Evolutionary conservation across 2,888 invertebrate genomes (phyloP), one percentile per base, ranked within the genome.

Genomic region (Adineta ricciae): DNA sequence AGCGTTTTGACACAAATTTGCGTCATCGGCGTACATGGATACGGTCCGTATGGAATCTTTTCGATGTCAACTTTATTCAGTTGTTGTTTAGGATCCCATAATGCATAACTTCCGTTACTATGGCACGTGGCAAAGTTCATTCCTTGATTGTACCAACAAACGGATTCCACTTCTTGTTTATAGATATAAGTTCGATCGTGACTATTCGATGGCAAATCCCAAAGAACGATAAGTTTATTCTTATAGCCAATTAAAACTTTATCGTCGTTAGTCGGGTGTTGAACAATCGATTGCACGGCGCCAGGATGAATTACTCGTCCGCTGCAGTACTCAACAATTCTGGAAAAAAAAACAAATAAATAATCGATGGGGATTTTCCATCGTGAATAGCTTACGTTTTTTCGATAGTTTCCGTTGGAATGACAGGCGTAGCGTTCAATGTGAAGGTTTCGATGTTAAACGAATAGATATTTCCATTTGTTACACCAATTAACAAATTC

Each of bases 21-120:
- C 46, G 92, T 93, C 87, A 97, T 95, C 86, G 96, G 94, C 91
- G 96, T 97, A 92, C 97, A 98, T 0, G 97, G 96, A 92, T 96
- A 97, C 0, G 97, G 97, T 27, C 83, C 83, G 32, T 83, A 83
- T 24, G 46, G 83, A 49, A 36, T 83, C 32, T 83, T 83, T 36
- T 49, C 83, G 5, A 11, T 50, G 49, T 50, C 49, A 21, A 52
- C 32, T 0, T 46, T 52, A 41, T 83, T 73, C 32, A 73, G 32
- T 27, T 72, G 36, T 49, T 83, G n/a, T 24, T 85, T 73, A 27
- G 52, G 52, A 46, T 78, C 46, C 86, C 86, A 86, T 21, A 86
- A 49, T 11, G 86, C 84, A 78, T 84, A 85, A 38, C 82, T 84
- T 21, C 86, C 86, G 41, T 86, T 86, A 32, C 56, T 46, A 52